Conservation (phyloP, 2,797 vertebrate species). For the Parauchenoglanis punctatus region DNA sequence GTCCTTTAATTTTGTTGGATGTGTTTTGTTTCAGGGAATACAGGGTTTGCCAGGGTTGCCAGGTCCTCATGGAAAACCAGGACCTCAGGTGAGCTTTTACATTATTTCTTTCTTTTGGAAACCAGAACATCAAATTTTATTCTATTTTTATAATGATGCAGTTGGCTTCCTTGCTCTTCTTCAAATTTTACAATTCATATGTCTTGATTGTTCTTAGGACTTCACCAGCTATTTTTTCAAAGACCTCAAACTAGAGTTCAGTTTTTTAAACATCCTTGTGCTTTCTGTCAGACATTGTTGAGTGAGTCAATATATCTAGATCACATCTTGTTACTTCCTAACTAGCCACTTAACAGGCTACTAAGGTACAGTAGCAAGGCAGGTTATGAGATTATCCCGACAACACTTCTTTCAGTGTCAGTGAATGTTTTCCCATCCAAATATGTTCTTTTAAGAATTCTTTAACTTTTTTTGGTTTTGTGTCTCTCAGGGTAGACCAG, state of each 20-base stretch:
- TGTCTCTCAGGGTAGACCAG: constrained; percentile 81
- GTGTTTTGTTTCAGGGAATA: constrained; percentile 81
- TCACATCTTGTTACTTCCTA: neutral
- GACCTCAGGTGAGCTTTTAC: constrained; percentile 81
- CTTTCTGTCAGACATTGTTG: neutral
- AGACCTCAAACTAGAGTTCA: neutral
- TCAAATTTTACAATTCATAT: neutral
- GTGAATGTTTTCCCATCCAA: neutral
- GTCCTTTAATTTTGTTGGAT: constrained; percentile 8
- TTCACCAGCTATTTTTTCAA: neutral
- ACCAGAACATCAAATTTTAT: neutral
- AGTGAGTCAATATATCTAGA: neutral
- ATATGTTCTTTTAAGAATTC: neutral
- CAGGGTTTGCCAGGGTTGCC: constrained; percentile 87
- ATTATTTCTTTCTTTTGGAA: neutral
- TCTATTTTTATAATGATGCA: neutral
- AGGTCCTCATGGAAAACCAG: constrained; percentile 86
- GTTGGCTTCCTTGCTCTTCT: neutral
- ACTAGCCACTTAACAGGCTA: neutral
- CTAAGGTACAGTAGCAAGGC: too few relatives aligned
- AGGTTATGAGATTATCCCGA: neutral
- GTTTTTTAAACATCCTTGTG: neutral
- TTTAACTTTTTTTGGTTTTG: neutral
- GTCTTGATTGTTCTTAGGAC: neutral
- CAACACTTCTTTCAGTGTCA: neutral